Conservation (phyloP, 2,888 invertebrate species). For the Iselma pallidipennis region DNA sequence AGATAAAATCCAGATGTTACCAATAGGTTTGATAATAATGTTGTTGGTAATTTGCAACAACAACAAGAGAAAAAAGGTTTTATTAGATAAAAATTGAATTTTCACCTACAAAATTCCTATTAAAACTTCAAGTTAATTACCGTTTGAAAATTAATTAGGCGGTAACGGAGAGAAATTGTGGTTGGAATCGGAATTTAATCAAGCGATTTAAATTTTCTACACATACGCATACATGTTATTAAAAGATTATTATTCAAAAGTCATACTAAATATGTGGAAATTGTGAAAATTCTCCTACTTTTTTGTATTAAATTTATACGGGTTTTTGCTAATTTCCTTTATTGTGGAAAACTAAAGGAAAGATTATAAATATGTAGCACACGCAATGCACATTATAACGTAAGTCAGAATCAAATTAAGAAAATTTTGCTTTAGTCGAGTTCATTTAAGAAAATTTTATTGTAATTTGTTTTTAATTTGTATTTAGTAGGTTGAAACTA, state of each 20-base stretch:
- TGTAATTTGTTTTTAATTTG: neutral
- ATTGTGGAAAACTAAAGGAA: neutral
- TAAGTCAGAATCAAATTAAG: too few relatives aligned
- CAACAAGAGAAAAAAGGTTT: too few relatives aligned
- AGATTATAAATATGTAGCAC: conserved; percentile 9
- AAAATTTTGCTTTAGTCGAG: neutral
- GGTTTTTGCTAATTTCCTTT: too few relatives aligned
- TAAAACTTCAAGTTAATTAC: neutral
- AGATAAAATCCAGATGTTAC: neutral
- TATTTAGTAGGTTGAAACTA: neutral
- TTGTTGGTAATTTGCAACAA: neutral
- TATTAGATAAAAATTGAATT: too few relatives aligned
- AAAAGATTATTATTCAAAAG: neutral
- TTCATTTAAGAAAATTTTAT: neutral
- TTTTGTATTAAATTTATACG: too few relatives aligned
- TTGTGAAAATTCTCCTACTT: too few relatives aligned
- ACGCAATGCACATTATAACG: conserved; percentile 18
- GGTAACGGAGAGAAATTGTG: neutral
- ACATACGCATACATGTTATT: neutral
- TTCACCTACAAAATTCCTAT: neutral
- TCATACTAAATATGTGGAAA: too few relatives aligned
- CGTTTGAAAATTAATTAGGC: neutral
- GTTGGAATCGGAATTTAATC: neutral
- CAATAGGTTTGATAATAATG: too few relatives aligned
- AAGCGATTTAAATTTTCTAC: neutral